Evolutionary conservation across 2,797 vertebrate genomes (phyloP).

Genomic region (Zenarchopterus dispar): DNA sequence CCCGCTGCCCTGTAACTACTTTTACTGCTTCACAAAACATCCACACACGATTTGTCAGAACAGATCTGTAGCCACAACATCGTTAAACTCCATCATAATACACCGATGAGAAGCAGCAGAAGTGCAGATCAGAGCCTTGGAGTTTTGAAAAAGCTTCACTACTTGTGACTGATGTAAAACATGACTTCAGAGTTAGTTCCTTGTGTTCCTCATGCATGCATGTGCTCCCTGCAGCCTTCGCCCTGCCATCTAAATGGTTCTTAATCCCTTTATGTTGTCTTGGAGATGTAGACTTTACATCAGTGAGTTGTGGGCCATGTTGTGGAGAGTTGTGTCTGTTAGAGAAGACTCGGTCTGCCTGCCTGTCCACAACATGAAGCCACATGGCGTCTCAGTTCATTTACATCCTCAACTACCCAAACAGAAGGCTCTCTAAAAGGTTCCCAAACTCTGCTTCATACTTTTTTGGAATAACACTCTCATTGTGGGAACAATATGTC

Average conservation of each 20-base stretch:
- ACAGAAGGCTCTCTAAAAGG: slow-evolving; percentile 30
- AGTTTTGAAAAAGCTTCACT: slow-evolving; percentile 7
- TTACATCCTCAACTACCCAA: slow-evolving; percentile 43
- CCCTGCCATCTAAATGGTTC: slow-evolving; percentile 40
- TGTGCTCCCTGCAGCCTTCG: slow-evolving; percentile 28
- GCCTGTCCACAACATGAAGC: slow-evolving; percentile 55
- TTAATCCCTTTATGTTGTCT: slow-evolving; percentile 52
- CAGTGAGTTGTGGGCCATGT: slow-evolving; percentile 30
- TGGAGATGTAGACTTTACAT: slow-evolving; percentile 35
- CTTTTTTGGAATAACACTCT: slow-evolving; percentile 51
- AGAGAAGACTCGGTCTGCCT: slow-evolving; percentile 28
- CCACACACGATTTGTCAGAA: not conserved
- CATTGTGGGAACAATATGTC: slow-evolving; percentile 30
- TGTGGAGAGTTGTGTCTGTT: slow-evolving; percentile 39
- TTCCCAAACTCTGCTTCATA: slow-evolving; percentile 26
- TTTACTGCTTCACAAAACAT: slow-evolving; percentile 6
- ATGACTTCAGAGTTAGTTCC: slow-evolving; percentile 6
- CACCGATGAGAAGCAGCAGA: too few species aligned
- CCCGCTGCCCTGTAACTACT: slow-evolving; percentile 1
- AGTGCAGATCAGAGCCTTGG: not conserved
- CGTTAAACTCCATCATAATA: not conserved
- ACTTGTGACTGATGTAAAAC: slow-evolving; percentile 17
- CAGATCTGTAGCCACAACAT: slow-evolving; percentile 19
- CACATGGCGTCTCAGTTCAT: slow-evolving; percentile 57
- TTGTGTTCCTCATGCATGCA: slow-evolving; percentile 22